These are phyloP conservation scores for Cheilosia pagana DNA, from an alignment of 2,888 invertebrate genomes.

Conservation along the genomic window DNA sequence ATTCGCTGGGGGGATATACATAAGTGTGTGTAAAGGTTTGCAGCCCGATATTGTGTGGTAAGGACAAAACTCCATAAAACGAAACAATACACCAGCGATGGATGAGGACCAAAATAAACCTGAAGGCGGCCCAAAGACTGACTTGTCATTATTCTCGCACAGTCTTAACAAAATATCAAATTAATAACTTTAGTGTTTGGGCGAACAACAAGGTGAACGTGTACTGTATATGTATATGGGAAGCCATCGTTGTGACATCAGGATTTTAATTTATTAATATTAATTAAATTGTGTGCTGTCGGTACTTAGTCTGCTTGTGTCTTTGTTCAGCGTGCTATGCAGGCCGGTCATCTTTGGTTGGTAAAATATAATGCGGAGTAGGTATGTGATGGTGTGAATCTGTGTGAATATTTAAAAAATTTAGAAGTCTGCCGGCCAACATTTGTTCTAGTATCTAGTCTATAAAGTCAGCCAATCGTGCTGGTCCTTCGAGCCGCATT, in stretches of 20 bases:
- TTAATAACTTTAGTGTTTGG: slow-evolving; percentile 61
- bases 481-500: too few species aligned
- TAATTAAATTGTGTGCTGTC: slow-evolving; percentile 60
- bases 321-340: not conserved
- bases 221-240: slow-evolving; percentile 1
- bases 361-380: too few species aligned
- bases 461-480: too few species aligned
- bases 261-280: slow-evolving; percentile 62
- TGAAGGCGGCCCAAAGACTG: slow-evolving; percentile 32
- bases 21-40: slow-evolving; percentile 12
- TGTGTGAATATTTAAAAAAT: too few species aligned
- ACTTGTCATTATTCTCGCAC: slow-evolving; percentile 47
- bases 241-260: not conserved
- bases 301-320: not conserved
- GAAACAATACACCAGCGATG: slow-evolving; percentile 53
- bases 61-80: slow-evolving; percentile 51
- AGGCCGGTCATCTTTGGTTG: too few species aligned
- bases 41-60: slow-evolving; percentile 50
- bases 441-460: too few species aligned
- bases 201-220: slow-evolving; percentile 24
- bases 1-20: slow-evolving; percentile 7
- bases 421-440: too few species aligned
- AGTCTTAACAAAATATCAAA: slow-evolving; percentile 63
- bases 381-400: too few species aligned
- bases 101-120: slow-evolving; percentile 47